Evolutionary conservation across 2,888 invertebrate genomes (phyloP), one percentile per base, ranked within the genome.

Genomic region (Nomada fabriciana): DNA sequence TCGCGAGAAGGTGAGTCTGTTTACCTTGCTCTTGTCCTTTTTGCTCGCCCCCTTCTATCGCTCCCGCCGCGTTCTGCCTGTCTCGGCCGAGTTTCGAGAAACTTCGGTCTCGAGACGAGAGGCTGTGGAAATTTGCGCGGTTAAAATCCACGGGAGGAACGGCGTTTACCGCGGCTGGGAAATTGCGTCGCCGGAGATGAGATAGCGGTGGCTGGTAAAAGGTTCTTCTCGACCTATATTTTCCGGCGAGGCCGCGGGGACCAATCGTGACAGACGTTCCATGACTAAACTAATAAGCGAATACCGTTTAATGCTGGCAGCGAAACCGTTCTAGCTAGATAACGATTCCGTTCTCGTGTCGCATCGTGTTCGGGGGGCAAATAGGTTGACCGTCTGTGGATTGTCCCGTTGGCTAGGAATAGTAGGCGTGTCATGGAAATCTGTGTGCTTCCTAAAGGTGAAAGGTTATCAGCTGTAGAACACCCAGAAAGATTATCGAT

Each of bases 1-100:
- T 80, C 95, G 98, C 92, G 98, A 98, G 95, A 98, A 98, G 97
- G 98, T 98, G 92, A 94, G 95, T 90, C 64, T 47, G 29, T 76
- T 82, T 82, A 53, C 55, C 10, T 64, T 53, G 13, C 52, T 64
- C 42, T 60, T 52, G 11, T 55, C 13, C 25, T 53, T 52, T 25
- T 25, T 43, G 67, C 71, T n/a, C 59, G 65, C 20, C 4, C 7
- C 15, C 20, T 4, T 64, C 3, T 20, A 7, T 18, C n/a, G 18
- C 25, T 13, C 23, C 47, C 18, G 13, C 15, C 15, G n/a, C 11
- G 10, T 10, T 5, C 7, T 43, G 25, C 15, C 36, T 3, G 5
- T 7, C 36, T 20, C 36, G 50, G 25, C 11, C 20, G 13, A 10
- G 53, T 64, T 23, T 47, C 9, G 2, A 53, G 67, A 67, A 67